Base-by-base conservation (phyloP, 2,888 invertebrate genomes). In the Mimas tiliae region DNA sequence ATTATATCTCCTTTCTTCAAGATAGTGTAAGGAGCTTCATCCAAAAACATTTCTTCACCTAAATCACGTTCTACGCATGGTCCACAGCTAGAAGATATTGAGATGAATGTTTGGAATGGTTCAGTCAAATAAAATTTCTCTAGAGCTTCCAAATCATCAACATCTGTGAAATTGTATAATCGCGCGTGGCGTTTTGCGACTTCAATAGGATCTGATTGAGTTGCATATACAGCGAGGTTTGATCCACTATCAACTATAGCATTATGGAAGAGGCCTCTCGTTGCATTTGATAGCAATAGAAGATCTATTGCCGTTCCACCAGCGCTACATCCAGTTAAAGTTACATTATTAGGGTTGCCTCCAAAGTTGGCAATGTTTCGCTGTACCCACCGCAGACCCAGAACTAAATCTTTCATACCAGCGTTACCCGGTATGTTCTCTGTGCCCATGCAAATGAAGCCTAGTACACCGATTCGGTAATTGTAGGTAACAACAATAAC, bases 381-480 rank as follows among this genome's bases (percentile, higher is more conserved):
- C 50, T 80, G 69, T 0, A 85, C 80, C 84, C 84, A 85, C 0
- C 74, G 76, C 6, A 85, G 67, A 0, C 79, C 65, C 0, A 80
- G 79, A 3, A 84, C 75, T 69, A 82, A 80, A 53, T 84, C 85
- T 70, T 85, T 85, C 77, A 84, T 77, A 2, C 81, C 84, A 9
- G 82, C 82, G 66, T 84, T 84, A 0, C 84, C 84, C 0, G 84
- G 84, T 19, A 73, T 70, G 42, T 80, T 76, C 52, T 77, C 70
- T 21, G 84, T 84, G 11, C 82, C 82, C 4, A 80, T 71, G 62
- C 81, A 82, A 16, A 81, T 72, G 65, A 78, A 81, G 1, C 81
- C 82, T 64, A 73, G 74, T n/a, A 74, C 70, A 9, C 77, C 78
- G 16, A 82, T 71, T 8, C 82, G 73, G 48, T 82, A 80, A 62